A percentile compares a stretch with the other conserved stretches of the same genome.
Conservation (phyloP, 2,113 vertebrate genomes). For the Ornithorhynchus anatinus region DNA sequence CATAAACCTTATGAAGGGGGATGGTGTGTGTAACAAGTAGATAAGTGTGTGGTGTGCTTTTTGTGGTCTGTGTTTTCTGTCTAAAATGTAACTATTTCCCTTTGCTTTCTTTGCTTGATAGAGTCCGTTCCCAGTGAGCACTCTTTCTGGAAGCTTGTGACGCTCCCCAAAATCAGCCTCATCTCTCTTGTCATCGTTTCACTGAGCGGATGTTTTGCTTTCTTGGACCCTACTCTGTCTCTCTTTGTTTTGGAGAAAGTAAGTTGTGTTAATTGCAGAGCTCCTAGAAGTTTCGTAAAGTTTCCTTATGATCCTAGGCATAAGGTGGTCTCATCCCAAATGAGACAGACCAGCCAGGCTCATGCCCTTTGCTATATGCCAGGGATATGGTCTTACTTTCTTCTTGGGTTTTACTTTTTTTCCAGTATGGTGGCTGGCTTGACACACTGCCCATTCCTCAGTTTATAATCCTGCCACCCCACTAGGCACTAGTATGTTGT, state of each 20-base stretch:
- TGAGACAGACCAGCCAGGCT: too few relatives aligned
- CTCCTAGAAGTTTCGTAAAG: too few relatives aligned
- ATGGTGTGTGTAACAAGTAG: neutral
- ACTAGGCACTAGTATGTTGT: too few relatives aligned
- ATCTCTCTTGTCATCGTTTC: constrained; percentile 82
- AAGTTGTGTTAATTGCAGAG: constrained; percentile 21
- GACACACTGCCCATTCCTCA: too few relatives aligned
- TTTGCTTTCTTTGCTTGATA: constrained; percentile 40
- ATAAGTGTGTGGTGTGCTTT: neutral
- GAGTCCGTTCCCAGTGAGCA: constrained; percentile 75
- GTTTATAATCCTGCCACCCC: too few relatives aligned
- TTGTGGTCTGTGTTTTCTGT: neutral
- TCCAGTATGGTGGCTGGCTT: too few relatives aligned
- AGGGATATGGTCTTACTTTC: too few relatives aligned
- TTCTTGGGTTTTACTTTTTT: too few relatives aligned
- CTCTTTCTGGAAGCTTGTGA: constrained; percentile 84
- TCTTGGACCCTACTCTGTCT: constrained; percentile 91
- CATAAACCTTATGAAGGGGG: neutral
- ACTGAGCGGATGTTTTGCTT: constrained; percentile 82
- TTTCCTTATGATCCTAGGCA: too few relatives aligned
- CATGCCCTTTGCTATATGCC: too few relatives aligned
- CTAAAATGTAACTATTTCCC: neutral
- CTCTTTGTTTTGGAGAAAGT: constrained; percentile 87
- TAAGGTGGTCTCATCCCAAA: too few relatives aligned
- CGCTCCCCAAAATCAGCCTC: constrained; percentile 76